Base-by-base conservation (phyloP, 1,140 invertebrate species). In the Temnothorax curvispinosus region DNA sequence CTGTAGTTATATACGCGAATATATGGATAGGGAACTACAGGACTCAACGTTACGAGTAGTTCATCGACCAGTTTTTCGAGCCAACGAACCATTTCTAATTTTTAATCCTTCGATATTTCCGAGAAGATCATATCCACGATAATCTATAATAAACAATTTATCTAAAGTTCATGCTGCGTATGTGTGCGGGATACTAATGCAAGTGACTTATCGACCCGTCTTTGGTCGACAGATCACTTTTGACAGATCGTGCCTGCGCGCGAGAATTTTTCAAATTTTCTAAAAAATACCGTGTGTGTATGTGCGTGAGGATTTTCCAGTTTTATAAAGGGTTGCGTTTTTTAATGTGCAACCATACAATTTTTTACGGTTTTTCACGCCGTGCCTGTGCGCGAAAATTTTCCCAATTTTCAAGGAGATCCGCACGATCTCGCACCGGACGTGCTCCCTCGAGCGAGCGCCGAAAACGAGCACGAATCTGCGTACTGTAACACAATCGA, bases 401-500 rank as follows among this genome's bases (percentile, higher is more conserved):
- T 75, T 47, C 11, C 44, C 47, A 47, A 54, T 71, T 54, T 50
- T 58, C 27, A 74, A 84, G 27, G n/a, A 58, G 69, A 84, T 60
- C 15, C 74, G 38, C 74, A 65, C 47, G 44, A 27, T 52, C 13
- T 38, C 64, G 74, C 58, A 52, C 9, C 74, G 74, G n/a, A 9
- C 44, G 74, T 64, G 82, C 13, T 35, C 35, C 27, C 72, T 69
- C 74, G 71, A 84, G 56, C 58, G 82, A 41, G 58, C 82, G 74
- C 44, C 47, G 54, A 44, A n/a, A 71, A 41, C 78, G 65, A 82
- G 65, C 78, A 80, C 62, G 62, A 80, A 80, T 41, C 47, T 80
- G 78, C 78, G 64, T 72, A 74, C 52, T 74, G 62, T 82, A 74
- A 84, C n/a, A 75, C 80, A 60, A 84, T 74, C 80, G 80, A 84